phyloP scores from a whole-genome alignment of 1,140 invertebrate species.

The Lordiphosa collinella region DNA sequence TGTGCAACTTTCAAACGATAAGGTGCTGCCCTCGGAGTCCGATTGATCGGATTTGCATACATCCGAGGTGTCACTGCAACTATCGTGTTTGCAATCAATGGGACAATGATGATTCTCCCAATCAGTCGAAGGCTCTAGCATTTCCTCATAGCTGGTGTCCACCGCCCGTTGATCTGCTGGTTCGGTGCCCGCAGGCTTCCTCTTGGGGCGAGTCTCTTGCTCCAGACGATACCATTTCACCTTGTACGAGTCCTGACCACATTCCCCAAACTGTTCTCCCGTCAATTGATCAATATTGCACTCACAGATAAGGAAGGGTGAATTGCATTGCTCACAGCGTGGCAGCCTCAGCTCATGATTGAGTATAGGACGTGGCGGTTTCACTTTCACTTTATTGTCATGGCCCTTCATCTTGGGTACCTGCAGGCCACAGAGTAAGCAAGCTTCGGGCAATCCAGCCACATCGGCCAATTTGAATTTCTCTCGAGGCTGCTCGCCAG shows the following conservation, averaged over 20 bases:
- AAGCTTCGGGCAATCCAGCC: conserved; percentile 32
- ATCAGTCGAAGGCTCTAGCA: conserved; percentile 26
- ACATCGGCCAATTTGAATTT: conserved; percentile 35
- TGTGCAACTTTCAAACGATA: conserved; percentile 33
- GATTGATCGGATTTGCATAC: not conserved
- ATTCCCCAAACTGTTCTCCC: conserved; percentile 54
- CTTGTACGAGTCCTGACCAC: conserved; percentile 66
- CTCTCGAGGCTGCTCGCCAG: conserved; percentile 5
- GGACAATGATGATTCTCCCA: conserved; percentile 64
- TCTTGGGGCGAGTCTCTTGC: not conserved
- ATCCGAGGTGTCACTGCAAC: conserved; percentile 30
- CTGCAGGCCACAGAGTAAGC: conserved; percentile 56
- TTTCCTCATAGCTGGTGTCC: conserved; percentile 26
- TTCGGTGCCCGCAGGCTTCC: too few species aligned
- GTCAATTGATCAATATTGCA: conserved; percentile 63
- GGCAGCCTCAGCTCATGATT: conserved; percentile 55
- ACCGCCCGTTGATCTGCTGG: not conserved
- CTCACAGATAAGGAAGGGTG: conserved; percentile 59
- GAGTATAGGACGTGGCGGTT: conserved; percentile 45
- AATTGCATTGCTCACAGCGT: conserved; percentile 45
- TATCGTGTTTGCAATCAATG: conserved; percentile 47
- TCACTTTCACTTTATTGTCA: conserved; percentile 3
- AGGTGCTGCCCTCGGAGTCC: not conserved
- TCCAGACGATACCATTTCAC: conserved; percentile 64
- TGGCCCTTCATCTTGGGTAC: conserved; percentile 25